phyloP scores from a whole-genome alignment of 1,140 invertebrate species.

The Araneus ventricosus region DNA sequence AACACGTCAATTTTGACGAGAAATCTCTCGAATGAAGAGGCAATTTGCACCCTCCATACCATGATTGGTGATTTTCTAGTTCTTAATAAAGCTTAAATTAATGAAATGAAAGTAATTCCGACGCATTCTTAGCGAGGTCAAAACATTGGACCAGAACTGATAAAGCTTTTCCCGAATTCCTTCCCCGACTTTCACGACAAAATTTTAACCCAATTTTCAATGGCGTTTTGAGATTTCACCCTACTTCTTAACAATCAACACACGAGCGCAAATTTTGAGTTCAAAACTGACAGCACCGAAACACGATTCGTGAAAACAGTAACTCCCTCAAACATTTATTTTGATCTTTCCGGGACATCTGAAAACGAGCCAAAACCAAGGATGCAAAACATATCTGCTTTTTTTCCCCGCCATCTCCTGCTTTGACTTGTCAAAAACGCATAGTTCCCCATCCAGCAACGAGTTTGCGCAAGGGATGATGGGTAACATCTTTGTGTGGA shows the following conservation, averaged over 20 bases:
- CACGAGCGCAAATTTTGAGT: background rate
- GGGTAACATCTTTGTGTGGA: conserved; percentile 5
- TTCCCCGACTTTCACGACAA: no score
- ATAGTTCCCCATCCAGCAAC: background rate
- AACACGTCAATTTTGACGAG: no score
- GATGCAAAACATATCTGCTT: background rate
- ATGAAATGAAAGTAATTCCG: no score
- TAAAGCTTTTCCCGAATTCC: no score
- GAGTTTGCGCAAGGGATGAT: conserved; percentile 5
- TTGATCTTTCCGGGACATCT: background rate
- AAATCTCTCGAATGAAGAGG: no score
- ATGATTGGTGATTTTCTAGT: no score
- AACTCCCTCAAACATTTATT: background rate
- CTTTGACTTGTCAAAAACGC: conserved; percentile 17
- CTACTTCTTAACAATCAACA: background rate
- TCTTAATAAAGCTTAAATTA: no score
- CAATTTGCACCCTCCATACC: no score
- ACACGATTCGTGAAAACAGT: background rate
- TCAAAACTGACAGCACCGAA: background rate
- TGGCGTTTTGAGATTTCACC: no score
- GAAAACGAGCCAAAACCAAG: background rate
- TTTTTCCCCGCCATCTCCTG: background rate
- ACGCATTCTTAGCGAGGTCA: no score
- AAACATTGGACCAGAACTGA: no score
- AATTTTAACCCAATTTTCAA: no score